Base-by-base conservation (phyloP, 2,113 vertebrate species). In the Sula dactylatra region DNA sequence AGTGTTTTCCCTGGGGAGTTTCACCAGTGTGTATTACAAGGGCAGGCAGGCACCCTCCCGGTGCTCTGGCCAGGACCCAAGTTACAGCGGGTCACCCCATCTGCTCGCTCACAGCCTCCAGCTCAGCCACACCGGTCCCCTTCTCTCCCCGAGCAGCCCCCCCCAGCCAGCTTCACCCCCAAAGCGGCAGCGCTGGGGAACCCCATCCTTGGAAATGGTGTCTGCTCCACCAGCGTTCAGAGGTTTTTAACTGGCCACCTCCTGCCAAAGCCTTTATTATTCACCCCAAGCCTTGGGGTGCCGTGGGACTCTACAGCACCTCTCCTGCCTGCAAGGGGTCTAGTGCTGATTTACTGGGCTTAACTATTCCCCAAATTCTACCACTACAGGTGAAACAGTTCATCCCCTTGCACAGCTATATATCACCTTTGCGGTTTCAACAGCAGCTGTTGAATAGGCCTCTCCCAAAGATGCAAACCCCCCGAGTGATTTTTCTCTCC, bases 281-380 rank as follows among this genome's bases (percentile, higher is more conserved):
- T 50, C 16, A 65, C 19, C 36, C 27, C 19, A 59, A 61, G 36
- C 16, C 62, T 13, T 5, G 6, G 40, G 36, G n/a, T 0, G 0
- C 25, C 4, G 3, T 1, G 5, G 13, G 47, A 42, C 44, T 15
- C 29, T 6, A 45, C 38, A 40, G 72, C 44, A 56, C 6, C 82
- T 58, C 79, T 52, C 36, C 73, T 40, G 36, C 50, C 34, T 40
- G 11, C 20, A 29, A 56, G 17, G 13, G 16, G 17, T 38, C 77
- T 38, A 69, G 36, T 50, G 79, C 9, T 14, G 2, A 66, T 76
- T 64, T 76, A 65, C 5, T 1, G 27, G 32, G 14, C 8, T 88
- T 67, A 79, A 36, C 6, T 66, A 16, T 15, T 56, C 36, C 49
- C 88, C 69, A 89, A 2, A 73, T 47, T 66, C 40, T 36, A 89